These are phyloP conservation scores for Brachypterus glaber DNA, from an alignment of 2,888 invertebrate species.

Conservation along the genomic window DNA sequence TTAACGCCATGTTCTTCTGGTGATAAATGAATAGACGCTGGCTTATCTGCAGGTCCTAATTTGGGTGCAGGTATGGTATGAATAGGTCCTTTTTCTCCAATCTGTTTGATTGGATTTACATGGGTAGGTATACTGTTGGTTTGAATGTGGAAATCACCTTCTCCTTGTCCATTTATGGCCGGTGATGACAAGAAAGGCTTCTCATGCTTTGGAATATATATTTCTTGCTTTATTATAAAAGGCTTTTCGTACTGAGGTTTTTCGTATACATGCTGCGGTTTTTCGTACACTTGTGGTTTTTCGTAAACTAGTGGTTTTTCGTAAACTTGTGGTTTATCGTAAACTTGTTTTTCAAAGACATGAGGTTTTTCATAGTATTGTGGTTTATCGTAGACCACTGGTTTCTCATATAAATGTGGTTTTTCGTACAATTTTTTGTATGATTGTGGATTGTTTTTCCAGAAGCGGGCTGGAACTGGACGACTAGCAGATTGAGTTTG, in stretches of 20 bases:
- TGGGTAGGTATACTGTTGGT: slow-evolving; percentile 33
- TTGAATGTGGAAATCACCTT: slow-evolving; percentile 36
- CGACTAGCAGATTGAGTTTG: slow-evolving; percentile 14
- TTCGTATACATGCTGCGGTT: neutral
- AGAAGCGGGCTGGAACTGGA: slow-evolving; percentile 21
- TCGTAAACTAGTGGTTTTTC: slow-evolving; percentile 1
- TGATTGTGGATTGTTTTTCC: slow-evolving; percentile 24
- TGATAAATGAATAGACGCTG: slow-evolving; percentile 41
- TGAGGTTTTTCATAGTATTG: too few relatives aligned
- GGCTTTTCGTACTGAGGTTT: slow-evolving; percentile 9
- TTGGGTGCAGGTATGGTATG: slow-evolving; percentile 82
- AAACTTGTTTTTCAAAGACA: slow-evolving; percentile 12
- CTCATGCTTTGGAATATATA: slow-evolving; percentile 19
- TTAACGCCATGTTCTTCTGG: neutral
- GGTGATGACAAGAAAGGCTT: slow-evolving; percentile 29
- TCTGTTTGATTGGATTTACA: slow-evolving; percentile 36
- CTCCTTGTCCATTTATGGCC: slow-evolving; percentile 23
- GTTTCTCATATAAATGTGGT: too few relatives aligned
- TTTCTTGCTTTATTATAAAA: slow-evolving; percentile 3
- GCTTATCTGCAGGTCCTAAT: slow-evolving; percentile 58
- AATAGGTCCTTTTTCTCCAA: slow-evolving; percentile 58
- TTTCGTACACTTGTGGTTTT: neutral
- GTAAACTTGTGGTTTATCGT: slow-evolving; percentile 7
- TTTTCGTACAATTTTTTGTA: neutral
- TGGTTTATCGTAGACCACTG: too few relatives aligned